Evolutionary conservation across 1,140 invertebrate genomes (phyloP).

Genomic region (Brachionus calyciflorus): DNA sequence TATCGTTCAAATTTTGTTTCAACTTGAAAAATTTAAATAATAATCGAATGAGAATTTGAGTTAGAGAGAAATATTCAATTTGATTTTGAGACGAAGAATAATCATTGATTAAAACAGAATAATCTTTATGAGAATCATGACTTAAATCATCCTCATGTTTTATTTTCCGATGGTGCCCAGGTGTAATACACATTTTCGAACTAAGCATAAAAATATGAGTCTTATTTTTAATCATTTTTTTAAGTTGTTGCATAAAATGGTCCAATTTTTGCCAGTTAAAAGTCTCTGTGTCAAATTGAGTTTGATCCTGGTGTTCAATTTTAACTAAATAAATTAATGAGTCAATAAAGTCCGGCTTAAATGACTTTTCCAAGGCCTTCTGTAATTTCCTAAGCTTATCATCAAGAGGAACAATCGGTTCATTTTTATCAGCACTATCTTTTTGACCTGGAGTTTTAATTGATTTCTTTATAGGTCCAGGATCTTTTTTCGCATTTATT

Average conservation of each 20-base stretch:
- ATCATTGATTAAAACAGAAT: background rate
- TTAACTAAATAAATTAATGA: constrained; percentile 2
- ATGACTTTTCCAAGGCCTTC: background rate
- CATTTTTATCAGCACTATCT: background rate
- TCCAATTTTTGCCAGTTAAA: constrained; percentile 4
- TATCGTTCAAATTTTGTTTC: constrained; percentile 1
- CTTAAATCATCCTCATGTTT: constrained; percentile 1
- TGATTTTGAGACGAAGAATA: background rate
- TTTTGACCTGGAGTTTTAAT: background rate
- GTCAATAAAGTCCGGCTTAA: constrained; percentile 9
- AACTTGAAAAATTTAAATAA: constrained; percentile 35
- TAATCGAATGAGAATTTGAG: constrained; percentile 5
- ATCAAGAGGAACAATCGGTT: background rate
- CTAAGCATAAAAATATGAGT: constrained; percentile 21
- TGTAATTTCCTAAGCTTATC: constrained; percentile 28
- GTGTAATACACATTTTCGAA: background rate
- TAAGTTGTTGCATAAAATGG: constrained; percentile 21
- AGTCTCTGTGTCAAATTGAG: background rate
- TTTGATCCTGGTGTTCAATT: background rate
- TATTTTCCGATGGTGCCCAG: background rate
- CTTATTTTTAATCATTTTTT: constrained; percentile 36
- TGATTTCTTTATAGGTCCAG: no score
- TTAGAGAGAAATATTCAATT: constrained; percentile 19
- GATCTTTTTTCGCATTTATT: background rate
- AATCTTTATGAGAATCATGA: background rate